Percentiles rank a stretch among this genome's conserved stretches.
Conservation (phyloP, 2,113 vertebrate species). For the Xenotilapia longispinis region DNA sequence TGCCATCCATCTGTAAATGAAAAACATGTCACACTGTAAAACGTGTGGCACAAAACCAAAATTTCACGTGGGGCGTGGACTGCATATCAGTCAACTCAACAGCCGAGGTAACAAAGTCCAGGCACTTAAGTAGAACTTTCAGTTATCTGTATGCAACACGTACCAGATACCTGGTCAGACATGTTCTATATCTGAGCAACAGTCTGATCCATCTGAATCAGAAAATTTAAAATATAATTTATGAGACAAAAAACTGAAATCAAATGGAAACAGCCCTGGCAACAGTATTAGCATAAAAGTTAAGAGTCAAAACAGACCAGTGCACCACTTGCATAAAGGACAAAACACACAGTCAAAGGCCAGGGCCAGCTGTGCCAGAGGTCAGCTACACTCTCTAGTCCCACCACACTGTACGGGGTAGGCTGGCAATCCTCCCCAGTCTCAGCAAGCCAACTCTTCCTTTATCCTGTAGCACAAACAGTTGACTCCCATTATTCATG, state of each 20-base stretch:
- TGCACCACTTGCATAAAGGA: not conserved
- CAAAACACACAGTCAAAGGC: not conserved
- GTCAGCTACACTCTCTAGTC: not conserved
- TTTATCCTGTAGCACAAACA: not conserved
- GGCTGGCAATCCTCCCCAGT: not conserved
- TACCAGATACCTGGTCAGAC: not conserved
- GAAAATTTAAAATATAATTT: not conserved
- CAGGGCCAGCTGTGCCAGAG: not conserved
- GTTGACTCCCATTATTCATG: not conserved
- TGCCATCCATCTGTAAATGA: not conserved
- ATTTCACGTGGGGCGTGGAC: not conserved
- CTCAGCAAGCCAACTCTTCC: not conserved
- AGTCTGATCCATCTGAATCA: not conserved
- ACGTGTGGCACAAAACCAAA: not conserved
- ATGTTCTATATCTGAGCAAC: accelerated
- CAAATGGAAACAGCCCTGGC: not conserved
- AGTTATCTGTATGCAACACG: not conserved
- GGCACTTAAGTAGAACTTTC: not conserved
- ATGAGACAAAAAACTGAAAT: not conserved
- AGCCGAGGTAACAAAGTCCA: not conserved
- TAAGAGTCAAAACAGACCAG: not conserved
- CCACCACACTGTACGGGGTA: not conserved
- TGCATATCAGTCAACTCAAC: not conserved
- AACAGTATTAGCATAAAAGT: not conserved
- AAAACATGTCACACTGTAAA: not conserved